phyloP scores from a whole-genome alignment of 2,888 invertebrate genomes.

The Herminia tarsipennalis region DNA sequence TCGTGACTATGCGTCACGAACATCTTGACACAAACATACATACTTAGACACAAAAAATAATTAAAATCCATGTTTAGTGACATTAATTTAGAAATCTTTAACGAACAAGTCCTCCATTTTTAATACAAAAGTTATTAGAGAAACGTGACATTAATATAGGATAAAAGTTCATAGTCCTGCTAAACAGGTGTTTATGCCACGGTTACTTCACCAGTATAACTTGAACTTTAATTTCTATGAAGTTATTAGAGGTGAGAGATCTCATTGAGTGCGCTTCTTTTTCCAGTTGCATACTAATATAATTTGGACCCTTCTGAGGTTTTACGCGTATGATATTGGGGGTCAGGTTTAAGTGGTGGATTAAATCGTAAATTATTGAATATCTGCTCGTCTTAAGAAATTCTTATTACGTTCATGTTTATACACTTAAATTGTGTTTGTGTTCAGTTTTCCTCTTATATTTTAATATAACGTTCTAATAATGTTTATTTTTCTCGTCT shows the following conservation, averaged over 20 bases:
- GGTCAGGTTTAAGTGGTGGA: neutral
- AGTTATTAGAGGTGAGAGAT: neutral
- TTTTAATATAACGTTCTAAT: conserved; percentile 14
- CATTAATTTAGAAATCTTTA: no score
- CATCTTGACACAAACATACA: no score
- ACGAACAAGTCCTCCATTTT: no score
- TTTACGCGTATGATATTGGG: neutral
- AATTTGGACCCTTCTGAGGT: neutral
- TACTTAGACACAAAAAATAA: no score
- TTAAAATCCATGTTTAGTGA: no score
- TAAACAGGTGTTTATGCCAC: no score
- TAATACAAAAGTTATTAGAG: no score
- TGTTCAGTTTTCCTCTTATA: conserved; percentile 17
- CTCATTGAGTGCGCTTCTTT: neutral
- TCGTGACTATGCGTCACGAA: no score
- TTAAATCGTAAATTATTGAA: conserved; percentile 32
- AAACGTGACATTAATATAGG: no score
- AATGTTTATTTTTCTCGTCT: conserved; percentile 20
- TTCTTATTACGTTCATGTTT: conserved; percentile 41
- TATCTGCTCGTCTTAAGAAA: conserved; percentile 35
- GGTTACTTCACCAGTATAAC: neutral
- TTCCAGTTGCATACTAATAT: neutral
- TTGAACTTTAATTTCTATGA: neutral
- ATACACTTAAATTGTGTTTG: conserved; percentile 50
- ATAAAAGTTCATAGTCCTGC: no score